Base-by-base conservation (phyloP, 2,113 vertebrate species). In the Larimichthys polyactis region DNA sequence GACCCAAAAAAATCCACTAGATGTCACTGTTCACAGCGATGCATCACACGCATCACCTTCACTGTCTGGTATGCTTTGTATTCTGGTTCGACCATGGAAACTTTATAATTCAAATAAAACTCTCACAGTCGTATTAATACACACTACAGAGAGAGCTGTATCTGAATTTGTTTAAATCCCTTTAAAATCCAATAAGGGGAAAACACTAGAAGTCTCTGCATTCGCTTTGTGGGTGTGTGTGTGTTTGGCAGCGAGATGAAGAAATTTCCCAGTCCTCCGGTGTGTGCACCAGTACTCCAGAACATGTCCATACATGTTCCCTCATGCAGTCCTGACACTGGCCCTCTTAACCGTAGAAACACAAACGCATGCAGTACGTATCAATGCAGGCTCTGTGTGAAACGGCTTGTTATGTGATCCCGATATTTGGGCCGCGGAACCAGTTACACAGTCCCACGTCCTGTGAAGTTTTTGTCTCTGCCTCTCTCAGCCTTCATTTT, bases 331-430 rank as follows among this genome's bases (percentile, higher is more conserved):
- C 14, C n/a, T 55, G 17, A 82, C 70, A 46, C 44, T 14, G 44
- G 44, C 12, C 11, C 44, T 49, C 44, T 52, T 49, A 3, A 46
- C 46, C 12, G 51, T 2, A 63, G 32, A 44, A 52, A 74, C 24
- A 52, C 60, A 80, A 74, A 74, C 54, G 27, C 71, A 57, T 49
- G 57, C 64, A 63, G 5, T 12, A 5, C 43, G 51, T 52, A 60
- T 59, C 63, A 55, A 55, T 62, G 24, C 55, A 40, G 24, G 44
- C 68, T 71, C 29, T 83, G 54, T 82, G 66, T 74, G 17, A 79
- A 64, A 24, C 19, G 9, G 12, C 64, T 75, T 75, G 78, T 57
- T 49, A 78, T 66, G n/a, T 60, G 81, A 83, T 75, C 29, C 49
- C 72, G 20, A 20, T 27, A 24, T 80, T 55, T 70, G 51, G 44